Evolutionary conservation across 1,140 invertebrate species (phyloP), one percentile per base, ranked within the genome.

Genomic region (Drosophila funebris): DNA sequence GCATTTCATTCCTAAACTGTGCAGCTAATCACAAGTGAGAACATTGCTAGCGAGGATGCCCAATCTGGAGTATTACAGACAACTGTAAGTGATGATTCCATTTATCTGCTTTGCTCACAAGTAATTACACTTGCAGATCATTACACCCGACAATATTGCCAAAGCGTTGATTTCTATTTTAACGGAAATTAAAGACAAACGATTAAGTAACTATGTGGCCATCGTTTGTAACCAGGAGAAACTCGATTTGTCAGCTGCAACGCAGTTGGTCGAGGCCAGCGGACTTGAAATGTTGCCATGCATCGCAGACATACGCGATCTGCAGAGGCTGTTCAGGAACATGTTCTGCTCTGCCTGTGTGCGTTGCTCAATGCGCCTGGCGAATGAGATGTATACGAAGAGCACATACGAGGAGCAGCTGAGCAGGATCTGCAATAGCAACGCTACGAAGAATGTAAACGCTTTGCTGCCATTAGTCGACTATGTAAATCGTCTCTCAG

Each of bases 261-360:
- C 22, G 5, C 29, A 24, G 8, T 36, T 72, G n/a, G 4, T 72
- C 9, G 53, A 50, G 9, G 61, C 41, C 13, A 36, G 8, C n/a
- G 44, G 29, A 2, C 37, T 36, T 13, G n/a, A 14, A 11, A 27
- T 72, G 53, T 44, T 27, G 2, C 44, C 62, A 1, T 36, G n/a
- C 6, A 7, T 72, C 4, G 43, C 14, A 3, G 69, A 72, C 6
- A 20, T 58, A 2, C 0, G 13, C 1, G 69, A 72, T 33, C 44
- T 72, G 37, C 69, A 67, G n/a, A 57, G 29, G 3, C 20, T 14
- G 1, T 29, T 72, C 2, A 11, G 54, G 8, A 52, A 53, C 13
- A 67, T 72, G 62, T 72, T 67, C 36, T 43, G 62, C n/a, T 33
- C 63, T 0, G 53, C 33, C 14, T 52, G 69, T 22, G 46, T 72